Conservation (phyloP, 2,113 vertebrate genomes). For the Mixornis gularis region DNA sequence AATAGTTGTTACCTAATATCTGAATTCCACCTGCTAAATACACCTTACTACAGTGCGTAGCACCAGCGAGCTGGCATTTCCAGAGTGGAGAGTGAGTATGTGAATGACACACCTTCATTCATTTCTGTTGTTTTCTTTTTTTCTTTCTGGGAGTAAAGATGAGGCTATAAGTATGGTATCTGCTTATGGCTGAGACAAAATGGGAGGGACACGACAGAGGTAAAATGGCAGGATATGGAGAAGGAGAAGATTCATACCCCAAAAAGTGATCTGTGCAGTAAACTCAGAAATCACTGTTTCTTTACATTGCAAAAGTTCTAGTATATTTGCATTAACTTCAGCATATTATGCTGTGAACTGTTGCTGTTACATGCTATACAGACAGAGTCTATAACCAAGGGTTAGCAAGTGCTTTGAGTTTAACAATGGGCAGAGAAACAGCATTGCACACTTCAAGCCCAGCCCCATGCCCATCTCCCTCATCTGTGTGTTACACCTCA, state of each 20-base stretch:
- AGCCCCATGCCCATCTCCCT: neutral
- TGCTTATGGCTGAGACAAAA: neutral
- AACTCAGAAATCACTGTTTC: neutral
- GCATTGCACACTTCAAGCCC: neutral
- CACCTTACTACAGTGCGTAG: neutral
- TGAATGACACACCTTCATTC: neutral
- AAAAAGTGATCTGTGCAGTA: neutral
- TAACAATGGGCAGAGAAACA: neutral
- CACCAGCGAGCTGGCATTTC: neutral
- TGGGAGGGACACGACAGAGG: neutral
- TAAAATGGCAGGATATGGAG: neutral
- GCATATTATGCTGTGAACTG: neutral
- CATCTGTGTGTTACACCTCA: neutral
- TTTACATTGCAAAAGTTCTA: neutral
- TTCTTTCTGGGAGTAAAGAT: neutral
- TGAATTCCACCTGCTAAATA: neutral
- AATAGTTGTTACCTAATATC: neutral
- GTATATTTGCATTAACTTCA: neutral
- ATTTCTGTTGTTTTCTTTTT: neutral
- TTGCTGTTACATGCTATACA: neutral
- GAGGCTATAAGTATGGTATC: neutral
- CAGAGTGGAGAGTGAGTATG: neutral
- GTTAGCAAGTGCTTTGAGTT: neutral
- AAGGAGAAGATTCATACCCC: neutral
- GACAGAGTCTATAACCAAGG: neutral